These are phyloP conservation scores for Euura lappo DNA, from an alignment of 1,140 invertebrate species.

Conservation along the genomic window DNA sequence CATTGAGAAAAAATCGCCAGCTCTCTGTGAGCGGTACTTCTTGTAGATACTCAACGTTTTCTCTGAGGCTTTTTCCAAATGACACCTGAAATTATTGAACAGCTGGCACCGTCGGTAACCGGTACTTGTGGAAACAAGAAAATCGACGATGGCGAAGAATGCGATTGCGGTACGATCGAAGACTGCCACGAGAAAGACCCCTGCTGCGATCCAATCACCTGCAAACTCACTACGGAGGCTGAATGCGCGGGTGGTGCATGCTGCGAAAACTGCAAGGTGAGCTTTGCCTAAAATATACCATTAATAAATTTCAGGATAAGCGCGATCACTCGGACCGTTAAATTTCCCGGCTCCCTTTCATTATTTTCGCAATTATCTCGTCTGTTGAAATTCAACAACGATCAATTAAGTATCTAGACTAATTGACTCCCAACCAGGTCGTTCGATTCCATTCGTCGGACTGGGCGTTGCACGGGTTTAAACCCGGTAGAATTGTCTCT, in stretches of 20 bases:
- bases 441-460: not conserved
- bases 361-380: too few species aligned
- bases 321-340: not conserved
- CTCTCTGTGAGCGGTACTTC: too few species aligned
- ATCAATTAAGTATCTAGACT: not conserved
- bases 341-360: not conserved
- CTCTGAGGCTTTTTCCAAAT: too few species aligned
- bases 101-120: conserved; percentile 67
- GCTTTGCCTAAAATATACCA: conserved; percentile 21
- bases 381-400: not conserved
- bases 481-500: too few species aligned
- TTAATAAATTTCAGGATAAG: not conserved
- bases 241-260: conserved; percentile 92
- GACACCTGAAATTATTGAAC: conserved; percentile 6
- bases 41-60: too few species aligned
- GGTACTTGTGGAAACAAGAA: conserved; percentile 90
- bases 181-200: conserved; percentile 86
- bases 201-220: conserved; percentile 95
- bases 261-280: conserved; percentile 89
- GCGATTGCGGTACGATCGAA: conserved; percentile 86
- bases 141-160: conserved; percentile 95
- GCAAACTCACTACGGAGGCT: conserved; percentile 88
- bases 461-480: too few species aligned
- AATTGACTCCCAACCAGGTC: not conserved
- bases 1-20: too few species aligned